phyloP scores from a whole-genome alignment of 2,888 invertebrate species.

The Heliconius sara region DNA sequence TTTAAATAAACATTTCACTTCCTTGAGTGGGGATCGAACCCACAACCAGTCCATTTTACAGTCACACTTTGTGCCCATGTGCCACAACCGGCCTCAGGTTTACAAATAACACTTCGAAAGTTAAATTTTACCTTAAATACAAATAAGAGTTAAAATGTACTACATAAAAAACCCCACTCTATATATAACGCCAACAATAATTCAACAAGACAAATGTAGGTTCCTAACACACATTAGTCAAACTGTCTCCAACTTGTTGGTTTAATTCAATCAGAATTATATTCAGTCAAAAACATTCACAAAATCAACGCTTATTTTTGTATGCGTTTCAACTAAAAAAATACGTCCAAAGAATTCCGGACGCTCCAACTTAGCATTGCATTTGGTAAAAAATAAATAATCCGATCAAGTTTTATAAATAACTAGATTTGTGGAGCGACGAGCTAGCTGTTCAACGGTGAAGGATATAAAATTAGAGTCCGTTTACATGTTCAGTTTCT shows the following conservation, averaged over 20 bases:
- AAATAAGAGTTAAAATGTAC: neutral
- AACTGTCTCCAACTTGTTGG: constrained; percentile 38
- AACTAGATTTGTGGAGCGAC: constrained; percentile 73
- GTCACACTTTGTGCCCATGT: no score
- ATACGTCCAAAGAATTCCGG: constrained; percentile 38
- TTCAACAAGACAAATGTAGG: constrained; percentile 35
- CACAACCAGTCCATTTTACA: no score
- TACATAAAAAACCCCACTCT: neutral
- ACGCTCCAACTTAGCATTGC: constrained; percentile 58
- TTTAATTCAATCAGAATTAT: constrained; percentile 41
- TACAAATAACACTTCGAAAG: neutral
- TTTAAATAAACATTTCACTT: no score
- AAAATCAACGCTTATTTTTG: constrained; percentile 50
- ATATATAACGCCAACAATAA: constrained; percentile 10
- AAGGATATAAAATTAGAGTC: constrained; percentile 49
- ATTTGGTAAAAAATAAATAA: constrained; percentile 55
- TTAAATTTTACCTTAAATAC: neutral
- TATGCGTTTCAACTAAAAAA: constrained; percentile 48
- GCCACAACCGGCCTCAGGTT: no score
- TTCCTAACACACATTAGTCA: constrained; percentile 37
- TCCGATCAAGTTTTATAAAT: constrained; percentile 66
- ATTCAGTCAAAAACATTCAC: constrained; percentile 33
- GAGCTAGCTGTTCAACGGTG: constrained; percentile 56
- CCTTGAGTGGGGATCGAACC: no score
- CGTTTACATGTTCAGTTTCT: constrained; percentile 41